These are phyloP conservation scores for Hephaestus fuliginosus DNA, from an alignment of 2,797 vertebrate genomes.

Conservation along the genomic window DNA sequence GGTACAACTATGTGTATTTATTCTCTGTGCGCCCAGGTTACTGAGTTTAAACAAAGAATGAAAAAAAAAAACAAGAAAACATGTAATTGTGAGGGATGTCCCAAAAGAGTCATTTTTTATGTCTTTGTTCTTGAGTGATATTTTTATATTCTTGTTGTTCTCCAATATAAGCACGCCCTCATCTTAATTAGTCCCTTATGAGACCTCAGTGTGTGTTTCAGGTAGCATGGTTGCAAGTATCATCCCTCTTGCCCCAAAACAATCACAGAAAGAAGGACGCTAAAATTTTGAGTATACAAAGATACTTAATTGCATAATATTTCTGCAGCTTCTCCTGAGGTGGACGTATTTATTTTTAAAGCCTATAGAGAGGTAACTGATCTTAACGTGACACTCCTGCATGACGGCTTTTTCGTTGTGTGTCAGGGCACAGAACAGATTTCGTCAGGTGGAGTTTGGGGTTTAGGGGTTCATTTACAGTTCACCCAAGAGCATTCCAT, in stretches of 20 bases:
- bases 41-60: conserved; percentile 8
- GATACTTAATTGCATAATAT: conserved; percentile 48
- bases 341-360: conserved; percentile 67
- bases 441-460: conserved; percentile 82
- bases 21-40: neutral
- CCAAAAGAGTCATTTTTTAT: neutral
- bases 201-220: conserved; percentile 17
- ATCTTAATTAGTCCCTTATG: conserved; percentile 33
- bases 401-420: conserved; percentile 69
- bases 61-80: neutral
- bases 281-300: conserved; percentile 42
- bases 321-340: conserved; percentile 42
- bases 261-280: conserved; percentile 25
- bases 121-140: conserved; percentile 9
- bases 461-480: conserved; percentile 82
- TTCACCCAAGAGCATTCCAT: conserved; percentile 80
- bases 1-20: neutral
- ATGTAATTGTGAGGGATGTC: neutral
- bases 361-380: conserved; percentile 54
- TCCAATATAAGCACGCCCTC: conserved; percentile 17
- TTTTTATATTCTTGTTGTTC: conserved; percentile 18
- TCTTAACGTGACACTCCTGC: conserved; percentile 71
- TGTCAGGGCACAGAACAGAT: conserved; percentile 75
- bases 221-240: conserved; percentile 19
- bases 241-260: conserved; percentile 11